These are phyloP conservation scores for Indri indri DNA, from an alignment of 2,113 vertebrate species.

Conservation along the genomic window DNA sequence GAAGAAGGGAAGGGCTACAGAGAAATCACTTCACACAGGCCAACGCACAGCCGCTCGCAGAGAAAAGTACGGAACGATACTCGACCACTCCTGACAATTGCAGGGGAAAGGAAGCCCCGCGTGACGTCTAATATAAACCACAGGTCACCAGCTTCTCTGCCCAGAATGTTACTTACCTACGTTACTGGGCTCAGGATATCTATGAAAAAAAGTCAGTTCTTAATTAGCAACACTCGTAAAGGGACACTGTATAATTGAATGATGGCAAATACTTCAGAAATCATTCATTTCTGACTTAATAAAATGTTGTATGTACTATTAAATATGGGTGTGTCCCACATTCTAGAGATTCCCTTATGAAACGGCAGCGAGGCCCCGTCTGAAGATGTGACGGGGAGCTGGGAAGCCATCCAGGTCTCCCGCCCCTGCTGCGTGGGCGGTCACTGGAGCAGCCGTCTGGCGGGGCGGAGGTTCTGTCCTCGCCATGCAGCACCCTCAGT, in stretches of 20 bases:
- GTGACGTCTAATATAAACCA: neutral
- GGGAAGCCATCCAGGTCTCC: neutral
- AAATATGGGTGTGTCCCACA: neutral
- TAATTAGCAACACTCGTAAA: slow-evolving; percentile 13
- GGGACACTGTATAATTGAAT: neutral
- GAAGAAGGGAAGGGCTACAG: neutral
- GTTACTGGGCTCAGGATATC: neutral
- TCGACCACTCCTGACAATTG: neutral
- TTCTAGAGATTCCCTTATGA: neutral
- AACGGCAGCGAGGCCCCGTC: neutral
- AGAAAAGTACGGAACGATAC: neutral
- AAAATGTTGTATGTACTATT: neutral
- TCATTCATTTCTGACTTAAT: neutral
- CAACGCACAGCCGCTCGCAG: neutral
- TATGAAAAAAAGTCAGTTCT: neutral
- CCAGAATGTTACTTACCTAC: slow-evolving; percentile 21
- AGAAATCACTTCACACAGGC: neutral
- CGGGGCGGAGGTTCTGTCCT: neutral
- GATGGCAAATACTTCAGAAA: neutral
- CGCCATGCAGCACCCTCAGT: neutral
- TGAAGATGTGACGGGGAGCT: neutral
- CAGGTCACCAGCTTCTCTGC: neutral
- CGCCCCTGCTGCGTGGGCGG: neutral
- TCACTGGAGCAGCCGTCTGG: neutral
- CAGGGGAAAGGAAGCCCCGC: neutral